A percentile compares a stretch with the other conserved stretches of the same genome.
These are phyloP conservation scores for Halictus quadricinctus DNA, from an alignment of 2,888 invertebrate genomes.

Conservation along the genomic window DNA sequence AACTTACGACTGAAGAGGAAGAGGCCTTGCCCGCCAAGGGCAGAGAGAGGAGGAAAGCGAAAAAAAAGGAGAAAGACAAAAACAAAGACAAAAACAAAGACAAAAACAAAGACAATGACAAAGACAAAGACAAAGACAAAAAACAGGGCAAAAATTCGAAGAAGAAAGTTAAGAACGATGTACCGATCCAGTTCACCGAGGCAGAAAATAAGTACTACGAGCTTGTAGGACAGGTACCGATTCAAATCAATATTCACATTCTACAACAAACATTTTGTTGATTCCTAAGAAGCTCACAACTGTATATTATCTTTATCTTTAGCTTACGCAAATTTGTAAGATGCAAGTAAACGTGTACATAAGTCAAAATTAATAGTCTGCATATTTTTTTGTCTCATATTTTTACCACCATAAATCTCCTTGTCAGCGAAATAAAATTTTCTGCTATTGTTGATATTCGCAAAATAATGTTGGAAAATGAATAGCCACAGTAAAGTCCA, in stretches of 20 bases:
- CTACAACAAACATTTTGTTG: background rate
- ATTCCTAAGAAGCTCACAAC: too few species aligned
- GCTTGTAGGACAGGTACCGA: constrained; percentile 70
- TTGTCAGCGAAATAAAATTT: background rate
- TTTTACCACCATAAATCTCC: background rate
- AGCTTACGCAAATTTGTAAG: too few species aligned
- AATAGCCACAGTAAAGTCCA: background rate
- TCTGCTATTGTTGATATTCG: background rate
- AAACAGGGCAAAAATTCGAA: constrained; percentile 41
- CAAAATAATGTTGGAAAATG: background rate
- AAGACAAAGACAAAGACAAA: background rate
- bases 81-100: background rate
- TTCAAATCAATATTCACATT: background rate
- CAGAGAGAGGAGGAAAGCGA: background rate
- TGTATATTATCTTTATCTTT: too few species aligned
- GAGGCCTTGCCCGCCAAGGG: background rate
- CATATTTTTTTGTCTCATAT: background rate
- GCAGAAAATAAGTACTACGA: constrained; percentile 74
- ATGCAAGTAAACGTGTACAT: too few species aligned
- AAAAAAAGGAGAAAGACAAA: background rate
- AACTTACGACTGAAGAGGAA: background rate
- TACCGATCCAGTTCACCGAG: constrained; percentile 63
- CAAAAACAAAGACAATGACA: fast-evolving
- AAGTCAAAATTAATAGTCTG: too few species aligned
- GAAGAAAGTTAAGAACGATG: constrained; percentile 52